These are phyloP conservation scores for Tapirus indicus DNA, from an alignment of 2,797 vertebrate genomes.

Conservation along the genomic window DNA sequence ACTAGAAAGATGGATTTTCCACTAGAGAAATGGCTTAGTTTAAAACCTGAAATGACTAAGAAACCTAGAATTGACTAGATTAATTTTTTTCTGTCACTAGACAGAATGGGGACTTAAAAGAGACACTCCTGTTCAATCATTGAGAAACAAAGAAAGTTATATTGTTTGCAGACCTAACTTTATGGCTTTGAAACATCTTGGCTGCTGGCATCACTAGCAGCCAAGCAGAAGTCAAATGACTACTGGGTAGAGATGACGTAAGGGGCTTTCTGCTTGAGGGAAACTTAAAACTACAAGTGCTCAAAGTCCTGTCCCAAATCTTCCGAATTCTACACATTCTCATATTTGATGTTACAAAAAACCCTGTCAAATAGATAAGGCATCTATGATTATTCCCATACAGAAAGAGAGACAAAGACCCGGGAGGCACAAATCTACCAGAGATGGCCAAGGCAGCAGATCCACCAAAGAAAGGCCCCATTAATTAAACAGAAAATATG, in stretches of 20 bases:
- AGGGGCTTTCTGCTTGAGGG: neutral
- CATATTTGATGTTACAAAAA: conserved; percentile 22
- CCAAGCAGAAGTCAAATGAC: neutral
- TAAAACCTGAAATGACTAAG: conserved; percentile 32
- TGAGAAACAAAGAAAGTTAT: conserved; percentile 4
- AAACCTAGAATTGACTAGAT: conserved; percentile 1
- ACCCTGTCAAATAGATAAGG: neutral
- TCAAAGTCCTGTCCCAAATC: neutral
- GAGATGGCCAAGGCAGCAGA: neutral
- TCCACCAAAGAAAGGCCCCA: neutral
- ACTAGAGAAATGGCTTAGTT: neutral
- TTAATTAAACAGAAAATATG: conserved; percentile 66
- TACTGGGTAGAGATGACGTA: neutral
- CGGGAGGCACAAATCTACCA: neutral
- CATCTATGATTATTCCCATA: neutral
- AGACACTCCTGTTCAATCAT: neutral
- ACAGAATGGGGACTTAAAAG: neutral
- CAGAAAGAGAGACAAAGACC: neutral
- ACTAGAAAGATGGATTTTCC: neutral
- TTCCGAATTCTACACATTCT: conserved; percentile 30
- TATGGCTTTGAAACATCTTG: neutral
- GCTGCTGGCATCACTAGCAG: neutral
- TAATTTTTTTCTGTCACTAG: conserved; percentile 26
- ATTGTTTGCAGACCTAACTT: neutral
- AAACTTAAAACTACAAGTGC: neutral